Evolutionary conservation across 2,113 vertebrate genomes (phyloP).

Genomic region (Coracopsis vasa): DNA sequence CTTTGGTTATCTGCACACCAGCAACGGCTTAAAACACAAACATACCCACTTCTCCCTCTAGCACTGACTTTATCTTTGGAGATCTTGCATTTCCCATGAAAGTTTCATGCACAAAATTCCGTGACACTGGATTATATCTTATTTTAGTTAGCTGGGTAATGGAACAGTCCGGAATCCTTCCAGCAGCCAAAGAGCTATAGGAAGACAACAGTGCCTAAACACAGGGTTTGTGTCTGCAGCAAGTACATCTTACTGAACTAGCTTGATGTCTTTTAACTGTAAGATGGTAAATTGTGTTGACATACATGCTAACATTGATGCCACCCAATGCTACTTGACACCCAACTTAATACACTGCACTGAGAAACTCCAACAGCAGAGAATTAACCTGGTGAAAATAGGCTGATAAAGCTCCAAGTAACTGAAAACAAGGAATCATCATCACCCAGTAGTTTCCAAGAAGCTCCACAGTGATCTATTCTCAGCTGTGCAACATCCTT

Average conservation of each 20-base stretch:
- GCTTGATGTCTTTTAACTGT: not conserved
- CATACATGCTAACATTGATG: rapidly evolving
- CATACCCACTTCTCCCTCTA: not conserved
- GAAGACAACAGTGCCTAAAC: not conserved
- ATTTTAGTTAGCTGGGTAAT: not conserved
- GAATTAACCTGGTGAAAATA: rapidly evolving
- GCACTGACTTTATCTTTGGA: not conserved
- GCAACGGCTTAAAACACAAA: not conserved
- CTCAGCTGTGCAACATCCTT: not conserved
- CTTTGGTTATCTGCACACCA: not conserved
- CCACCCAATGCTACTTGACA: not conserved
- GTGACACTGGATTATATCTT: not conserved
- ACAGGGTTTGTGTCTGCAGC: not conserved
- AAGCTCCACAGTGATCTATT: not conserved
- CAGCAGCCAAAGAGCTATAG: not conserved
- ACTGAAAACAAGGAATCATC: not conserved
- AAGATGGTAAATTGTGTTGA: not conserved
- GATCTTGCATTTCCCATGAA: not conserved
- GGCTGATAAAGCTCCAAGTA: not conserved
- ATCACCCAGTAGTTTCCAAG: not conserved
- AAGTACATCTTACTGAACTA: not conserved
- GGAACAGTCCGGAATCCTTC: not conserved
- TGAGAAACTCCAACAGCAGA: not conserved
- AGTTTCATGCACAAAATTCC: not conserved
- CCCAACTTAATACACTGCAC: not conserved